Evolutionary conservation across 2,888 invertebrate species (phyloP).

Genomic region (Polydrusus tereticollis): DNA sequence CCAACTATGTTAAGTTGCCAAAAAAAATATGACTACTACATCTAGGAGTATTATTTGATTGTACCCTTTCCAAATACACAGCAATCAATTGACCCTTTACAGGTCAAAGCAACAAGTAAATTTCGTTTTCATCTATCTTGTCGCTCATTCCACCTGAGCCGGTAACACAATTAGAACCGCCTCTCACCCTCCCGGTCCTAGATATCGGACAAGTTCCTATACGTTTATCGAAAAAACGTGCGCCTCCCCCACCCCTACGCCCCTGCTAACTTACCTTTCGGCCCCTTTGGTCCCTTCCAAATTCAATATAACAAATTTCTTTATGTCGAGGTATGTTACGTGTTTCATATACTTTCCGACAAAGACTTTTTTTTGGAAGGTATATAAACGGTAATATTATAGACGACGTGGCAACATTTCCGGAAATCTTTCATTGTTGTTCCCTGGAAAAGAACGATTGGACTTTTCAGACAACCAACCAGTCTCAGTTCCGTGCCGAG

Average conservation of each 20-base stretch:
- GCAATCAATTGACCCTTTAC: background rate
- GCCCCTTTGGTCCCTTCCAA: conserved; percentile 8
- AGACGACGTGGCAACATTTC: background rate
- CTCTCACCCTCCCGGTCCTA: background rate
- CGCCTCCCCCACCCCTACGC: background rate
- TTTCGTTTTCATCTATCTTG: background rate
- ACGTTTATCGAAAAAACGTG: conserved; percentile 26
- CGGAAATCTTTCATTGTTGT: background rate
- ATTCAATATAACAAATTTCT: conserved; percentile 34
- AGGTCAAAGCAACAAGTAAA: conserved; percentile 13
- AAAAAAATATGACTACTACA: no score
- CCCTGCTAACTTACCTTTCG: conserved; percentile 7
- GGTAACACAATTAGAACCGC: background rate
- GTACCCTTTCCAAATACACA: background rate
- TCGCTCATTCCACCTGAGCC: background rate
- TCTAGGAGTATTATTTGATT: background rate
- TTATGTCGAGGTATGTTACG: conserved; percentile 26
- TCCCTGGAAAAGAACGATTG: background rate
- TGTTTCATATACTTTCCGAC: conserved; percentile 25
- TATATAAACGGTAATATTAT: background rate
- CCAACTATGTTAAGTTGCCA: no score
- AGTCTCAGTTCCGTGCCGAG: no score
- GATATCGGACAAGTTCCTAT: conserved; percentile 20
- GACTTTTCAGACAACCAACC: no score
- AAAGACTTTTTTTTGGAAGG: conserved; percentile 1